These are phyloP conservation scores for Thereva nobilitata DNA, from an alignment of 2,888 invertebrate genomes.

Conservation along the genomic window DNA sequence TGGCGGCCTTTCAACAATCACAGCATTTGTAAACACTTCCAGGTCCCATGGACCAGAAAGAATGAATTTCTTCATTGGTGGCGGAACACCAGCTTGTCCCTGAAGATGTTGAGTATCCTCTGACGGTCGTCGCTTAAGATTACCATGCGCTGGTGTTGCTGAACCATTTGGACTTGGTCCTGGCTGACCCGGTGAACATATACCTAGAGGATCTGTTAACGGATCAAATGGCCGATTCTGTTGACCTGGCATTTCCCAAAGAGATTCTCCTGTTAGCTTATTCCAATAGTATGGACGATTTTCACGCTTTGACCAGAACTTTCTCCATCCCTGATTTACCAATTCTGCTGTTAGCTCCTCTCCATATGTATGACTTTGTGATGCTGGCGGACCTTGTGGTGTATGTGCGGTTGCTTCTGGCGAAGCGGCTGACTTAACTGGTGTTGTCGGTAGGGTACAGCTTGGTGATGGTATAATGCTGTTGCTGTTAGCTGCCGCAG, in stretches of 20 bases:
- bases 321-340: constrained; percentile 90
- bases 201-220: constrained; percentile 88
- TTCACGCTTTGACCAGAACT: constrained; percentile 95
- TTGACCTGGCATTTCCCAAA: constrained; percentile 93
- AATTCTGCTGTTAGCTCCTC: constrained; percentile 57
- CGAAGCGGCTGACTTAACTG: constrained; percentile 52
- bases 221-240: constrained; percentile 79
- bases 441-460: constrained; percentile 55
- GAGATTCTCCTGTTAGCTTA: constrained; percentile 91
- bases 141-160: constrained; percentile 44
- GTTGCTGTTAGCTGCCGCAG: constrained; percentile 42
- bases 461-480: constrained; percentile 47
- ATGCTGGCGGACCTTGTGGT: constrained; percentile 52
- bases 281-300: constrained; percentile 97
- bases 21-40: constrained; percentile 89
- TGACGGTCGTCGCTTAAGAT: constrained; percentile 54
- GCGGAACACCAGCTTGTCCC: constrained; percentile 59
- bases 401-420: constrained; percentile 55
- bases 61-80: constrained; percentile 83
- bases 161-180: constrained; percentile 53
- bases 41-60: constrained; percentile 94
- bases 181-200: constrained; percentile 60
- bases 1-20: constrained; percentile 77
- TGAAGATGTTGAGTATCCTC: constrained; percentile 55
- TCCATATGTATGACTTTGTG: constrained; percentile 51